Evolutionary conservation across 1,140 invertebrate species (phyloP), one percentile per base, ranked within the genome.

Genomic region (Neocloeon triangulifer): DNA sequence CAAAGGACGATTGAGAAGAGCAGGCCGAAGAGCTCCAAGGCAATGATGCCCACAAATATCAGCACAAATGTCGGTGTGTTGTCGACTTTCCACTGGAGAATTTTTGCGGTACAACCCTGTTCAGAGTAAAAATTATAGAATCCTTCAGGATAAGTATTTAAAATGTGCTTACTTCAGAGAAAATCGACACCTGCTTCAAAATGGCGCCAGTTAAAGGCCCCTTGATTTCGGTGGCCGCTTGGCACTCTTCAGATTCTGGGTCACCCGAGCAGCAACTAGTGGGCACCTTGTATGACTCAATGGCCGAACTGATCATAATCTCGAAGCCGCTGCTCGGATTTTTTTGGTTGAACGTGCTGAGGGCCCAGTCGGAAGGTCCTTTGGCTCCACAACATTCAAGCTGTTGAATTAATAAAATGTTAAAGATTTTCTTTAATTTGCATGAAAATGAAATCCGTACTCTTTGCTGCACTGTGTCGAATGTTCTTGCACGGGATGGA

Each of bases 1-100:
- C 76, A 79, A 13, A 84, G 55, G 38, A 78, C 62, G 43, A 82
- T 55, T 2, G 77, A 70, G 43, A 81, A 78, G 28, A 78, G 66
- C 41, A 85, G 58, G 20, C 75, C 75, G 17, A 84, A 45, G 26
- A 80, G 49, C 55, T 84, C 68, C 36, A 74, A 38, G 10, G 68
- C 52, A 20, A 72, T 61, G 25, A 82, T 56, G 14, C 60, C 61
- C 31, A 75, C 59, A 0, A 62, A 61, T 6, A 73, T 51, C 18
- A 60, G 64, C 25, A 78, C 58, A 21, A 81, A 55, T 22, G 69
- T 58, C 19, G 59, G 56, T 39, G 64, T 56, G 39, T 77, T 61
- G 13, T 59, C 55, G 20, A 62, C 50, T 25, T 80, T 47, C 16
- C 57, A 55, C 1, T 65, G 53, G 32, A 74, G 57, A 37, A 84